phyloP scores from a whole-genome alignment of 2,797 vertebrate species.

The Octomys mimax region DNA sequence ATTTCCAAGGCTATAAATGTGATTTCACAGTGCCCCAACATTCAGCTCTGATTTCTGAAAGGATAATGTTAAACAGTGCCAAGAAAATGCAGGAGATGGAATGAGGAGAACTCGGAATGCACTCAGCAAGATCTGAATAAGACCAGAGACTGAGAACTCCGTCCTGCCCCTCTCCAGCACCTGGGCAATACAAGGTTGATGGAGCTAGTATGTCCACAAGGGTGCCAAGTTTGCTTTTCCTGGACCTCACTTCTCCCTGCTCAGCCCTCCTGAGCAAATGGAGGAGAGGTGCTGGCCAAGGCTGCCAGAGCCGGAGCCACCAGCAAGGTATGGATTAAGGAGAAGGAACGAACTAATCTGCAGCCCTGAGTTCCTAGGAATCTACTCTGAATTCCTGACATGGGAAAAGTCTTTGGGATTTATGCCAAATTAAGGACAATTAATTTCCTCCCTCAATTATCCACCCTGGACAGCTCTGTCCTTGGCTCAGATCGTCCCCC shows the following conservation, averaged over 20 bases:
- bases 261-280: background rate
- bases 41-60: slow-evolving; percentile 68
- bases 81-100: background rate
- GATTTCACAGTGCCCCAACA: background rate
- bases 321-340: background rate
- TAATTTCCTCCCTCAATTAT: slow-evolving; percentile 89
- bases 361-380: slow-evolving; percentile 66
- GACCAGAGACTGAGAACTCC: background rate
- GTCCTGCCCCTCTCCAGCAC: background rate
- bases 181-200: background rate
- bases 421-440: slow-evolving; percentile 91
- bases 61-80: background rate
- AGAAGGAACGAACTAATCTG: background rate
- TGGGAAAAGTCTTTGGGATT: slow-evolving; percentile 86
- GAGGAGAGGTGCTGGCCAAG: background rate
- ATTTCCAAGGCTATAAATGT: slow-evolving; percentile 34
- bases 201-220: background rate
- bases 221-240: background rate
- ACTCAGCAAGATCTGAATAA: background rate
- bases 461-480: slow-evolving; percentile 87
- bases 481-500: slow-evolving; percentile 88
- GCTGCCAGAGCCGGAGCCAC: background rate
- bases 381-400: slow-evolving; percentile 87
- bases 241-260: background rate
- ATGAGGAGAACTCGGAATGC: background rate